A percentile compares a stretch with the other conserved stretches of the same genome.
phyloP scores from a whole-genome alignment of 2,797 vertebrate species.

The Serranus cabrilla region DNA sequence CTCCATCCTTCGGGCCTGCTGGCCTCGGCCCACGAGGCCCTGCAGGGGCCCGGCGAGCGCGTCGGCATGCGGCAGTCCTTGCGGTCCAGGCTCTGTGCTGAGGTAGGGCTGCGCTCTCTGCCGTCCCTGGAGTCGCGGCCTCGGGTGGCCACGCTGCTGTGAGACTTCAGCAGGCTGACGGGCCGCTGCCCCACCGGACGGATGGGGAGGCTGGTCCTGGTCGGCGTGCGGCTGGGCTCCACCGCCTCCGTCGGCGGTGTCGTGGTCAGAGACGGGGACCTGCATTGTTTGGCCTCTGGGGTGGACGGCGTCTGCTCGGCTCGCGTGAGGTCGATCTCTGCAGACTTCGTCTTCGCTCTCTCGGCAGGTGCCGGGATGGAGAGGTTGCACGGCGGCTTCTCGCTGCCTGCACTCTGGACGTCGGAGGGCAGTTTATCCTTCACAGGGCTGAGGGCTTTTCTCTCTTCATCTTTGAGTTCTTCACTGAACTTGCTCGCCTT shows the following conservation, averaged over 20 bases:
- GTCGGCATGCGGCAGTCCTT: conserved; percentile 80
- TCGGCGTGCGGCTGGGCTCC: conserved; percentile 70
- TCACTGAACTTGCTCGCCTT: conserved; percentile 50
- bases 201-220: conserved; percentile 73
- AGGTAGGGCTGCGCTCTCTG: conserved; percentile 82
- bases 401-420: conserved; percentile 48
- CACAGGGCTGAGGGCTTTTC: conserved; percentile 55
- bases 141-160: conserved; percentile 73
- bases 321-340: conserved; percentile 49
- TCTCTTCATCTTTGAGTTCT: conserved; percentile 63
- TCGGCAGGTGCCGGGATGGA: conserved; percentile 65
- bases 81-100: conserved; percentile 86
- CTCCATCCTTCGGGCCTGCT: conserved; percentile 81
- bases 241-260: conserved; percentile 50
- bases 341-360: conserved; percentile 49
- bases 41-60: conserved; percentile 85
- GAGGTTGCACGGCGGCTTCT: conserved; percentile 72
- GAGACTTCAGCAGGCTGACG: conserved; percentile 82
- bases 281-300: conserved; percentile 63
- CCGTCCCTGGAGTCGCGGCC: conserved; percentile 81
- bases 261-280: conserved; percentile 40
- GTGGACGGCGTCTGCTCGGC: conserved; percentile 47
- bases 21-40: conserved; percentile 93
- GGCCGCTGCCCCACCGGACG: conserved; percentile 79
- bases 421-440: conserved; percentile 61